phyloP scores from a whole-genome alignment of 1,140 invertebrate genomes.

The Drosophila sp. region DNA sequence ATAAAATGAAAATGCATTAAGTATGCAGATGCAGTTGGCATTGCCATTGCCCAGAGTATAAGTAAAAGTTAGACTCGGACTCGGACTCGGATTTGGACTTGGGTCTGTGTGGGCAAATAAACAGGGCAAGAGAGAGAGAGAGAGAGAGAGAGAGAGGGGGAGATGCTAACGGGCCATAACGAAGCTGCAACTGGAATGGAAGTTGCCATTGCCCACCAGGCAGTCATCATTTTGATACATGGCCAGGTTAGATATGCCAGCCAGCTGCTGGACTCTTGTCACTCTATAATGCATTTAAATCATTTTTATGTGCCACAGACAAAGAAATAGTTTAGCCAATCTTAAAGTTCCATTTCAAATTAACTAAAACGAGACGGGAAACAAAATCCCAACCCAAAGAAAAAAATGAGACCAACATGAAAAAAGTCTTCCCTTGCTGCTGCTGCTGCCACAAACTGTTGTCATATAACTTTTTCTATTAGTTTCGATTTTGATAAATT shows the following conservation, averaged over 20 bases:
- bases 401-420: background rate
- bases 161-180: slow-evolving; percentile 72
- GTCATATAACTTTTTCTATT: slow-evolving; percentile 70
- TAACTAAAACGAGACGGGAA: slow-evolving; percentile 4
- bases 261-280: slow-evolving; percentile 42
- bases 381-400: background rate
- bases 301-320: slow-evolving; percentile 62
- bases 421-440: background rate
- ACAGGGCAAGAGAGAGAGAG: background rate
- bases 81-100: slow-evolving; percentile 2
- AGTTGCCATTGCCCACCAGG: slow-evolving; percentile 46
- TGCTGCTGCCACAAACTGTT: slow-evolving; percentile 23
- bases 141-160: background rate
- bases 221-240: slow-evolving; percentile 69
- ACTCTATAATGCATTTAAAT: slow-evolving; percentile 68
- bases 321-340: background rate
- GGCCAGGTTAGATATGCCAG: slow-evolving; percentile 13
- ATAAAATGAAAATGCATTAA: slow-evolving; percentile 79
- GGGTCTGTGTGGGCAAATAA: slow-evolving; percentile 52
- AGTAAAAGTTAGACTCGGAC: slow-evolving; percentile 9
- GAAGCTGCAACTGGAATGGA: slow-evolving; percentile 51
- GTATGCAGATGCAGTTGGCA: slow-evolving; percentile 62
- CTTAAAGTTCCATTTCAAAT: slow-evolving; percentile 6
- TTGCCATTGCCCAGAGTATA: slow-evolving; percentile 37
- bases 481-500: slow-evolving; percentile 70